phyloP scores from a whole-genome alignment of 2,888 invertebrate genomes.

The Strigamia transsilvanica region DNA sequence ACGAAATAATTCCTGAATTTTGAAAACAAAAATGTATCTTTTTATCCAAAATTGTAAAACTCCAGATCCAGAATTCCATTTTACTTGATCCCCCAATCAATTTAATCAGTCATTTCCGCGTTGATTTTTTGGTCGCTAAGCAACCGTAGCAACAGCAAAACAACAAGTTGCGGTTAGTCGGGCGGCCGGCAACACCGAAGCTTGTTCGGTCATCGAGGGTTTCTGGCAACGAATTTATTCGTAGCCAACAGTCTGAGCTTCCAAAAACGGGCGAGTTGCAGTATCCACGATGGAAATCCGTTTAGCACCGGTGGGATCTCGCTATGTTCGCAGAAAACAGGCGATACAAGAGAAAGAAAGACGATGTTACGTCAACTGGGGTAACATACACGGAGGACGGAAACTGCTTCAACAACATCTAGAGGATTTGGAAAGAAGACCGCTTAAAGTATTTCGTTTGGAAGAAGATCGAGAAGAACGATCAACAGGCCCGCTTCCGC shows the following conservation, averaged over 20 bases:
- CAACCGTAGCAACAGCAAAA: not conserved
- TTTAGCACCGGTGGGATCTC: not conserved
- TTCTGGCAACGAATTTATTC: slow-evolving; percentile 26
- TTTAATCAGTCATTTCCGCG: not conserved
- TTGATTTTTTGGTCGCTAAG: not conserved
- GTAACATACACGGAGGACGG: not conserved
- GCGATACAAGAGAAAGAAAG: not conserved
- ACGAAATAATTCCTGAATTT: too few relatives aligned
- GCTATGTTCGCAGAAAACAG: not conserved
- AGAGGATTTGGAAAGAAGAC: not conserved
- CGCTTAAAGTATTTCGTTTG: not conserved
- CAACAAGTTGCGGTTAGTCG: slow-evolving; percentile 5
- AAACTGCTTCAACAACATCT: not conserved
- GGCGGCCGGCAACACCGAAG: not conserved
- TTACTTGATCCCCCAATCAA: not conserved
- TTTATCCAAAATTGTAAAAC: not conserved
- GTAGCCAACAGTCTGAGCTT: slow-evolving; percentile 37
- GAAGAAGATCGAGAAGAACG: not conserved
- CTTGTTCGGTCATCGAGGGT: slow-evolving; percentile 50
- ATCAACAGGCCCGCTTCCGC: not conserved
- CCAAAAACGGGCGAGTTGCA: not conserved
- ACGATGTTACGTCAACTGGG: not conserved
- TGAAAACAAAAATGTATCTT: not conserved
- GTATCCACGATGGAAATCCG: not conserved
- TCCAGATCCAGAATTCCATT: not conserved